phyloP scores from a whole-genome alignment of 1,140 invertebrate genomes.

The Mactra quadrangularis region DNA sequence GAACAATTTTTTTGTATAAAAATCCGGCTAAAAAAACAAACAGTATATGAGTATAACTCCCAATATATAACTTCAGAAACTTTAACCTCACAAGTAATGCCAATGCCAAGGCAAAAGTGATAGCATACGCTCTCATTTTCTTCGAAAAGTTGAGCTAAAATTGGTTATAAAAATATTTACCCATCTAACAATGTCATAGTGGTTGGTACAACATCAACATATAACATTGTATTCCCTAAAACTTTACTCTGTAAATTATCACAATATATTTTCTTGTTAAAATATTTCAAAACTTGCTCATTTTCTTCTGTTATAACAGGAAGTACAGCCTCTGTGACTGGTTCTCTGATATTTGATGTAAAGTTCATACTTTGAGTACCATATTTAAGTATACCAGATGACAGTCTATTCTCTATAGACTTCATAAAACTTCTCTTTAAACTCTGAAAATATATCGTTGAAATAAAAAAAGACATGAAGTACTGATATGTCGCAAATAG shows the following conservation, averaged over 20 bases:
- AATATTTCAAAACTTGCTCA: slow-evolving; percentile 87
- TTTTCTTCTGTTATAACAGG: slow-evolving; percentile 69
- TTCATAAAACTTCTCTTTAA: slow-evolving; percentile 87
- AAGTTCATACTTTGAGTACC: slow-evolving; percentile 87
- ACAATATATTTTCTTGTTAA: slow-evolving; percentile 87
- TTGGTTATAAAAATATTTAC: no score
- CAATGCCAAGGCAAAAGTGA: no score
- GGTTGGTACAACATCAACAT: slow-evolving; percentile 90
- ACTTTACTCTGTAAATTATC: slow-evolving; percentile 88
- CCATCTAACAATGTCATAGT: slow-evolving; percentile 90
- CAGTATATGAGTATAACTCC: no score
- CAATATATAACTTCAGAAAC: no score
- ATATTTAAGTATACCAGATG: slow-evolving; percentile 85
- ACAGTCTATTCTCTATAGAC: slow-evolving; percentile 85
- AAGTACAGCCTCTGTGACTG: slow-evolving; percentile 58
- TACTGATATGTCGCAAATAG: no score
- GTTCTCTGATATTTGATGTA: slow-evolving; percentile 13
- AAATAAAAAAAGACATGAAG: background rate
- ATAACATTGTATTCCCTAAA: slow-evolving; percentile 93
- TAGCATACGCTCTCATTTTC: no score
- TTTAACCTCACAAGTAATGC: no score
- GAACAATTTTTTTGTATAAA: no score
- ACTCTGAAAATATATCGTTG: slow-evolving; percentile 78
- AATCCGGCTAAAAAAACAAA: no score
- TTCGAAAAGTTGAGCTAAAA: no score